Evolutionary conservation across 2,113 vertebrate species (phyloP), one percentile per base, ranked within the genome.

Genomic region (Pelobates fuscus): DNA sequence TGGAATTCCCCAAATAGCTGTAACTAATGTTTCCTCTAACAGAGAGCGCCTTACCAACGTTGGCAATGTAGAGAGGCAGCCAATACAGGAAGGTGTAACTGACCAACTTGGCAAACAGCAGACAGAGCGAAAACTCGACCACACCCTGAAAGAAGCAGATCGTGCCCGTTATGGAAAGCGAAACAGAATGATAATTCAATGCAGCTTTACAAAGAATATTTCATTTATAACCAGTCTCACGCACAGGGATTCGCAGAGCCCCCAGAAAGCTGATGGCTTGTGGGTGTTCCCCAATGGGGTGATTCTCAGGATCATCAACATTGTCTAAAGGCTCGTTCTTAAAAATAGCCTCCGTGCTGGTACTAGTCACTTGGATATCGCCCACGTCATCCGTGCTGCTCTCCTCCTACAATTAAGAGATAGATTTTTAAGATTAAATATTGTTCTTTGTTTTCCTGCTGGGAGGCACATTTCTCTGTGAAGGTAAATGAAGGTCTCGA

Each of bases 21-120:
- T n/a, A n/a, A n/a, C n/a, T n/a, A n/a, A n/a, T n/a, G n/a, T n/a
- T n/a, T n/a, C n/a, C n/a, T n/a, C n/a, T n/a, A n/a, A n/a, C n/a
- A 5, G 32, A 37, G 32, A 10, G 27, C 12, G 30, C 78, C 96
- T 94, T 80, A 98, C 97, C 97, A 0, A 98, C 85, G 0, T 98
- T 97, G 52, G 89, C 88, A 11, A 99, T 98, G 86, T 98, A 99
- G 68, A 98, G 93, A 2, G 97, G 96, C 67, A 99, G 89, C 97
- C 97, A 99, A 88, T 96, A 99, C 5, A 99, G 93, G 85, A 99
- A 98, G 0, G 97, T 99, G 86, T 99, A 99, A 88, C 96, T 99
- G 87, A 99, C 97, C 81, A 99, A 86, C 79, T 99, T 99, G 71
- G 97, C 96, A 32, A 99, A 99, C 15, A 99, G 91, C 79, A 99